Base-by-base conservation (phyloP, 2,113 vertebrate species). In the Corydoras sp. region DNA sequence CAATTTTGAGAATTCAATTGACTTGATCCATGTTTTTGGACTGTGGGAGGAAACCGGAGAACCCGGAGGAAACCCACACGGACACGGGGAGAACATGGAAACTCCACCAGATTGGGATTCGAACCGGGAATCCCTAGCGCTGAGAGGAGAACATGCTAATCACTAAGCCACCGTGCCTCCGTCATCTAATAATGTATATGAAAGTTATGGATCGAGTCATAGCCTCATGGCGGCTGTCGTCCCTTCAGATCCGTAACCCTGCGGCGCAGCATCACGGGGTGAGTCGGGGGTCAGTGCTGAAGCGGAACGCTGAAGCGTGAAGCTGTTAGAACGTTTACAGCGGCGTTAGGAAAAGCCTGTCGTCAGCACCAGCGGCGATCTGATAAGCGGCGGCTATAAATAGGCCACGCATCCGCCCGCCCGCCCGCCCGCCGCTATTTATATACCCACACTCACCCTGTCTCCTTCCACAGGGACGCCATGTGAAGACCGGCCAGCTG, bases 401-500 rank as follows among this genome's bases (percentile, higher is more conserved):
- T 72, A 72, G 77, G 14, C 24, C 3, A 35, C 58, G 72, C 69
- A 76, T 72, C 63, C 66, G 69, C 74, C 50, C 53, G 14, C 49
- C 56, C 69, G 72, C 67, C 63, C 66, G 69, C 74, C 50, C 53
- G 14, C 49, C 56, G 35, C 48, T 74, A 43, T 35, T 62, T 54
- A 55, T 71, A 32, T 24, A 61, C 29, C 15, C n/a, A 10, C 32
- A 4, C 59, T 35, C 18, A 18, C 10, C 18, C 55, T 31, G 2
- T 3, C 43, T 6, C 51, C 64, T 1, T 78, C 35, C 66, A 5
- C 80, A 95, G 93, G 93, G 93, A 75, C 92, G 93, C 70, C 93
- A 95, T 53, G 93, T 95, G 76, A 95, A 95, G 86, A 95, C 94
- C 0, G 94, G 94, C 76, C 94, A 96, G 89, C 88, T 96, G 85